Evolutionary conservation across 2,113 vertebrate species (phyloP), one percentile per base, ranked within the genome.

Genomic region (Dipodomys merriami): DNA sequence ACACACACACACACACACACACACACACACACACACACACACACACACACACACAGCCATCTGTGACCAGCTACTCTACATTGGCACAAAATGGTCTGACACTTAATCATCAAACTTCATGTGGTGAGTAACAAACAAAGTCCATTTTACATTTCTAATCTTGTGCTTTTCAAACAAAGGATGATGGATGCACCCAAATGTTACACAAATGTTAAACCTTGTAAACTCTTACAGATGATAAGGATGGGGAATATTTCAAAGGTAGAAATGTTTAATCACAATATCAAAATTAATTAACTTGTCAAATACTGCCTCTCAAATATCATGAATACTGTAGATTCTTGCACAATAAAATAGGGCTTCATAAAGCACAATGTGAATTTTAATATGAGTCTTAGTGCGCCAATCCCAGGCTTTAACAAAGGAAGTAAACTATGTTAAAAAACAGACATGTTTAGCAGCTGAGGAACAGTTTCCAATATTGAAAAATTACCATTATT

Each of bases 271-370:
- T 13, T 69, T 46, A 83, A 9, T 35, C 46, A 25, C 25, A 44
- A 57, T 81, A 88, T 22, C 60, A 23, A 53, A 82, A 76, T 83
- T 76, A 88, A 27, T 83, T 76, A 88, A 27, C 22, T 83, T 88
- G 57, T 86, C 25, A 64, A 73, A 86, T 30, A 33, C 30, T 81
- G n/a, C 9, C 4, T 79, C 11, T 86, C 44, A 49, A 23, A 39
- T 39, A 13, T 78, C 60, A 33, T 64, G 73, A 72, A 80, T 30
- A 1, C 12, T 64, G 46, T 9, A 65, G 35, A 81, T 39, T 53
- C 16, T 53, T 72, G 25, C 19, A 30, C 71, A 71, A 53, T 80
- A 35, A 86, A 72, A 5, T 72, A 5, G 62, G 33, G 12, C 29
- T 49, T 3, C 64, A 30, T 86, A 91, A 67, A 39, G 6, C 11